Conservation (phyloP, 2,113 vertebrate species). For the Podarcis muralis region DNA sequence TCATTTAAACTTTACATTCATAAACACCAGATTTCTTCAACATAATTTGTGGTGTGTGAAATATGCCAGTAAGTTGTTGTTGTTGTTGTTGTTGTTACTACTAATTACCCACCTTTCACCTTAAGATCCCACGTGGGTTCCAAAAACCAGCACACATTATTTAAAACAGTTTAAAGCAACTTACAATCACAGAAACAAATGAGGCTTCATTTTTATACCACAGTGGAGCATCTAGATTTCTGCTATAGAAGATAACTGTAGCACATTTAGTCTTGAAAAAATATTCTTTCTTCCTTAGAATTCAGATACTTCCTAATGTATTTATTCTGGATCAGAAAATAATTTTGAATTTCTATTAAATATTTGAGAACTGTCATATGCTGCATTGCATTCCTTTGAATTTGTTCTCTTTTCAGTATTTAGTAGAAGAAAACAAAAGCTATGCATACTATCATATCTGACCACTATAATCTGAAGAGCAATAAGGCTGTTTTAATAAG, state of each 20-base stretch:
- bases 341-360: not conserved
- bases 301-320: not conserved
- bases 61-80: not conserved
- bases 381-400: not conserved
- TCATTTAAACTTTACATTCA: not conserved
- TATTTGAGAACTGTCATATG: not conserved
- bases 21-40: not conserved
- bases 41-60: not conserved
- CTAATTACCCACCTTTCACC: too few relatives aligned
- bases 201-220: not conserved
- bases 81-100: too few relatives aligned
- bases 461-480: not conserved
- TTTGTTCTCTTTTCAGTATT: not conserved
- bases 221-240: not conserved
- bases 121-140: too few relatives aligned
- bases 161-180: too few relatives aligned
- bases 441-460: not conserved
- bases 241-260: not conserved
- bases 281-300: not conserved
- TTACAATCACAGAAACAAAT: not conserved
- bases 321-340: not conserved
- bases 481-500: constrained; percentile 31
- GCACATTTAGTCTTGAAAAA: not conserved
- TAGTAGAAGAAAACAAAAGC: not conserved
- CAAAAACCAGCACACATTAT: too few relatives aligned